A percentile compares a stretch with the other conserved stretches of the same genome.
phyloP scores from a whole-genome alignment of 2,797 vertebrate genomes.

The Aselliscus stoliczkanus region DNA sequence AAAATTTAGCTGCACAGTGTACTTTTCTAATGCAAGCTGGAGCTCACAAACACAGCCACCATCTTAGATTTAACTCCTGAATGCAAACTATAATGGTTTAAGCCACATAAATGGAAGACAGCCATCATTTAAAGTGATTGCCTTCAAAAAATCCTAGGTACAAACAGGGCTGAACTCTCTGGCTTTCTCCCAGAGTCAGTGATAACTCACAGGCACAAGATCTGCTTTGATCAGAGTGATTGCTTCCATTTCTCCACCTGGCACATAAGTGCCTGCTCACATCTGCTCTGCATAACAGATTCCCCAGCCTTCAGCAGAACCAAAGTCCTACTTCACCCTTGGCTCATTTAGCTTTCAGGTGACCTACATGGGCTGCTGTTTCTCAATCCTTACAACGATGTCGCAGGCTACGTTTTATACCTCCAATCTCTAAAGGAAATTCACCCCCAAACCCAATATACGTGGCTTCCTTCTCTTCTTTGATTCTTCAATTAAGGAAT shows the following conservation, averaged over 20 bases:
- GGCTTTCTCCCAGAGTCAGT: background rate
- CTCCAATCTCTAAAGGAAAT: background rate
- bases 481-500: background rate
- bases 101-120: background rate
- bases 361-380: background rate
- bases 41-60: background rate
- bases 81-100: background rate
- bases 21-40: background rate
- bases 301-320: background rate
- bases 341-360: background rate
- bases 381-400: background rate
- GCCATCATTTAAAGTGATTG: background rate
- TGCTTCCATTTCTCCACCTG: background rate
- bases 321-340: background rate
- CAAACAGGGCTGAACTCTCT: background rate
- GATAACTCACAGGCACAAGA: background rate
- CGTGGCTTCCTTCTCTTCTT: background rate
- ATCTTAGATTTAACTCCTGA: background rate
- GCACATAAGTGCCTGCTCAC: rapidly evolving
- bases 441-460: background rate
- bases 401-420: background rate
- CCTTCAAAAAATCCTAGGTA: background rate
- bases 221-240: background rate
- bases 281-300: background rate
- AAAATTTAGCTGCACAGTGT: background rate